Percentiles rank a stretch among this genome's conserved stretches.
phyloP scores from a whole-genome alignment of 1,140 invertebrate genomes.

The Phthorimaea operculella region DNA sequence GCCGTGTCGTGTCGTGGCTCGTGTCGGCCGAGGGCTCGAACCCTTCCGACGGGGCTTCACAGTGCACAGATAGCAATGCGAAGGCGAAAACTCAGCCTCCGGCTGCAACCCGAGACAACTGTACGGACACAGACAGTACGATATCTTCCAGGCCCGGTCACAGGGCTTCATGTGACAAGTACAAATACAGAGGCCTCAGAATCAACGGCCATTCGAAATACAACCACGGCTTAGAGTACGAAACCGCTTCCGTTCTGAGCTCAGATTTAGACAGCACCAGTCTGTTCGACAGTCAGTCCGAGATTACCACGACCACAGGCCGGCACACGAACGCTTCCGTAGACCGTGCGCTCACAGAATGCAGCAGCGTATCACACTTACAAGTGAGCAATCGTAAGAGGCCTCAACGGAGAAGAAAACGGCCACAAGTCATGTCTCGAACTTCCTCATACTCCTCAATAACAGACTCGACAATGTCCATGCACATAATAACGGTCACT shows the following conservation, averaged over 20 bases:
- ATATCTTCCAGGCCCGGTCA: conserved; percentile 85
- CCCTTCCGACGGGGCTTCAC: conserved; percentile 90
- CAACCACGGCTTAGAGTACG: conserved; percentile 81
- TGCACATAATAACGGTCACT: conserved; percentile 98
- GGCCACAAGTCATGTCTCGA: conserved; percentile 78
- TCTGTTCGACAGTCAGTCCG: conserved; percentile 91
- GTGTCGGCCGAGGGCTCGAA: conserved; percentile 96
- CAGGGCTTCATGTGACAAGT: conserved; percentile 69
- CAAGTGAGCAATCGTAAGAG: conserved; percentile 66
- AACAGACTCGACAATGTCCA: conserved; percentile 98
- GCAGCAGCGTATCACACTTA: conserved; percentile 65
- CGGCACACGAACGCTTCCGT: conserved; percentile 71
- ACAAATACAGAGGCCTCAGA: conserved; percentile 68
- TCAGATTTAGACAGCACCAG: conserved; percentile 96
- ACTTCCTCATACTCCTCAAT: conserved; percentile 95
- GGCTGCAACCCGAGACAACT: conserved; percentile 71
- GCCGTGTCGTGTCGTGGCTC: conserved; percentile 95
- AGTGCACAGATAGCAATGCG: conserved; percentile 84
- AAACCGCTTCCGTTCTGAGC: conserved; percentile 94
- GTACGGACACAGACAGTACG: conserved; percentile 91
- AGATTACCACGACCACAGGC: conserved; percentile 84
- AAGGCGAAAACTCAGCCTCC: conserved; percentile 66
- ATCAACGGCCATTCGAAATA: conserved; percentile 83
- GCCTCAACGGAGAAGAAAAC: conserved; percentile 67
- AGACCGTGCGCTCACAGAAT: conserved; percentile 73